Evolutionary conservation across 1,140 invertebrate species (phyloP).

Genomic region (Hyposmocoma kahamanoa): DNA sequence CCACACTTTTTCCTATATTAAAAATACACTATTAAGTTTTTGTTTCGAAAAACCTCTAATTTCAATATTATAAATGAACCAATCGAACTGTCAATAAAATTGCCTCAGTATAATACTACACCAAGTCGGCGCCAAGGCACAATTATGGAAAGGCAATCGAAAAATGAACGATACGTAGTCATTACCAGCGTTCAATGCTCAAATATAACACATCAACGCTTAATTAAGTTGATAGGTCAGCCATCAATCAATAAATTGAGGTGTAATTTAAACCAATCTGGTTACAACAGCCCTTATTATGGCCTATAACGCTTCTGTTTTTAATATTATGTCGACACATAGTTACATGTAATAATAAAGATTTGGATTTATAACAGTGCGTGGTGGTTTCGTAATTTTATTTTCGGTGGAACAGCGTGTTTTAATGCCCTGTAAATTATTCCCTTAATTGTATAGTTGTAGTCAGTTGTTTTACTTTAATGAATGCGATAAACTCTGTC

Average conservation of each 20-base stretch:
- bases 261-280: background rate
- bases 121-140: too few species aligned
- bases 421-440: conserved; percentile 52
- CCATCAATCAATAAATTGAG: conserved; percentile 14
- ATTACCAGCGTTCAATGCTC: too few species aligned
- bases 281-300: background rate
- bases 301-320: background rate
- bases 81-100: too few species aligned
- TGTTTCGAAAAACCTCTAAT: too few species aligned
- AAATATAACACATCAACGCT: conserved; percentile 18
- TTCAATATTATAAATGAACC: too few species aligned
- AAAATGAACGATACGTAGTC: too few species aligned
- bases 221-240: conserved; percentile 8
- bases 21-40: too few species aligned
- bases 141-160: too few species aligned
- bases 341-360: conserved; percentile 37
- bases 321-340: conserved; percentile 8
- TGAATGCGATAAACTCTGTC: conserved; percentile 27
- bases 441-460: conserved; percentile 44
- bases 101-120: too few species aligned
- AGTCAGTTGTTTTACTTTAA: conserved; percentile 44
- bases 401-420: conserved; percentile 56
- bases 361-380: conserved; percentile 45
- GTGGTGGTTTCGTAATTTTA: conserved; percentile 50
- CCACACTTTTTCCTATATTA: too few species aligned